These are phyloP conservation scores for Goniozus legneri DNA, from an alignment of 1,140 invertebrate genomes.

Conservation along the genomic window DNA sequence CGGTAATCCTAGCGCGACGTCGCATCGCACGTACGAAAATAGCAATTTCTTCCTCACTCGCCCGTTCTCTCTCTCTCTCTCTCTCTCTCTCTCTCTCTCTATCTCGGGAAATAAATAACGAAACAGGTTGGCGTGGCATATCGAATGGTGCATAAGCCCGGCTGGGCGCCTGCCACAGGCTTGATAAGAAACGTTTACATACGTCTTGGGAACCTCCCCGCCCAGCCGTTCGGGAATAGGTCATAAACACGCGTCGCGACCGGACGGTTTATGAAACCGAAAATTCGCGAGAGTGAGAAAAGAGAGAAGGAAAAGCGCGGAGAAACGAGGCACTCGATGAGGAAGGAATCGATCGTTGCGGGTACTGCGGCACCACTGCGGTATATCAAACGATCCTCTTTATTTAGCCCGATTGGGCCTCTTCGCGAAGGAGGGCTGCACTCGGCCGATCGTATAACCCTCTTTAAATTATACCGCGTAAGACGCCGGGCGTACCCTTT, in stretches of 20 bases:
- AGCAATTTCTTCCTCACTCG: conserved; percentile 18
- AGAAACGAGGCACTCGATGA: not conserved
- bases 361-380: too few species aligned
- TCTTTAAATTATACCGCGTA: not conserved
- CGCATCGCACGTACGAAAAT: conserved; percentile 13
- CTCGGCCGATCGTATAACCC: too few species aligned
- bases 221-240: too few species aligned
- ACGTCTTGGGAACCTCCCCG: too few species aligned
- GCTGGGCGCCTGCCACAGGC: not conserved
- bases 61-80: too few species aligned
- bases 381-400: too few species aligned
- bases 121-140: not conserved
- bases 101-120: not conserved
- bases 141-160: not conserved
- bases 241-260: not conserved
- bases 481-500: not conserved
- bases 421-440: too few species aligned
- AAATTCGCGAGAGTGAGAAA: not conserved
- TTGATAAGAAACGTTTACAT: conserved; percentile 31
- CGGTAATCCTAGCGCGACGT: too few species aligned
- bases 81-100: too few species aligned
- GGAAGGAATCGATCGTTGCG: too few species aligned
- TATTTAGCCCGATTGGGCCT: too few species aligned
- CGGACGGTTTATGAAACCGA: not conserved
- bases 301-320: too few species aligned